Evolutionary conservation across 2,797 vertebrate genomes (phyloP), one percentile per base, ranked within the genome.

Genomic region (Chaetophractus vellerosus): DNA sequence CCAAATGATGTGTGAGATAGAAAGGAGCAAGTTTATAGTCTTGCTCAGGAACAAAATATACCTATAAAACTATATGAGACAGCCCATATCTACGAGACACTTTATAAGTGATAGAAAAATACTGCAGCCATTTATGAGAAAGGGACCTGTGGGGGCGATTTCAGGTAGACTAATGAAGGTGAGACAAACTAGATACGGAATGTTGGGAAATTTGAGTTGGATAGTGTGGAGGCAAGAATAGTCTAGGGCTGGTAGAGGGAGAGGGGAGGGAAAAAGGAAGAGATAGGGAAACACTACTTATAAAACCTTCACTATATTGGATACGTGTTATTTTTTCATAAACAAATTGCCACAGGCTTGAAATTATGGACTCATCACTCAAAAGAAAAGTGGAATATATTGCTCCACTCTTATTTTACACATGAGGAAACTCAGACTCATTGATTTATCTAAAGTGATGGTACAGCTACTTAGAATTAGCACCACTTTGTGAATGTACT

Each of bases 41-140:
- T 89, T 78, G 61, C 45, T 96, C 41, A 80, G 50, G 57, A 45
- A 87, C 63, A 92, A 89, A 75, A 18, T 59, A 95, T 55, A 52
- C 26, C 28, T 41, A 55, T 63, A n/a, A 87, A 91, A 81, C 18
- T 36, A 4, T 78, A 66, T 68, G 57, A 64, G 61, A 72, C 14
- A 94, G 64, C 52, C 33, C 0, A 5, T 26, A 74, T 90, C 28
- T 83, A 16, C 79, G 87, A 95, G 48, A 64, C 8, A 80, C 64
- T 38, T 76, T 82, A 21, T 59, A 72, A 6, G 2, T 38, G 3
- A 50, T 4, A 75, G 76, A 69, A 81, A 24, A 91, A 69, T 36
- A 41, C 18, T 74, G 36, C 24, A 78, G 50, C 14, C 9, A 21
- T 64, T 75, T 15, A 68, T 21, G 21, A 94, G 36, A 76, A 87